Evolutionary conservation across 2,113 vertebrate genomes (phyloP).

Genomic region (Neotoma lepida): DNA sequence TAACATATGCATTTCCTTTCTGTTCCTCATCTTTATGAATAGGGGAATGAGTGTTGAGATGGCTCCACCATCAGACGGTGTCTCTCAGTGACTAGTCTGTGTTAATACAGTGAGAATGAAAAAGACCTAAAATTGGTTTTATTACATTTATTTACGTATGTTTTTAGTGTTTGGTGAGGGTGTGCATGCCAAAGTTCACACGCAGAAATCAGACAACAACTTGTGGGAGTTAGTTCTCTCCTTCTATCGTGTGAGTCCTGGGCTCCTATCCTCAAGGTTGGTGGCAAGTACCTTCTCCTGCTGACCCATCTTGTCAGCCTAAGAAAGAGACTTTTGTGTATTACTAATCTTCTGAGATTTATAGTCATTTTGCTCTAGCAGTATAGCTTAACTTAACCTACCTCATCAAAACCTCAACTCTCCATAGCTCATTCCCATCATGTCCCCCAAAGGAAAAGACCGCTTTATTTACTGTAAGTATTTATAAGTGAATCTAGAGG

Average conservation of each 20-base stretch:
- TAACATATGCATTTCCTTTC: background rate
- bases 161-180: background rate
- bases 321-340: background rate
- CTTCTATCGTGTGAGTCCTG: background rate
- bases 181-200: background rate
- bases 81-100: background rate
- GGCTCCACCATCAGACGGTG: background rate
- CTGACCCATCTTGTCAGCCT: background rate
- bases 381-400: background rate
- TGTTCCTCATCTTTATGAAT: background rate
- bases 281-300: background rate
- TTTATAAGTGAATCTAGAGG: conserved; percentile 7
- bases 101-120: background rate
- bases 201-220: background rate
- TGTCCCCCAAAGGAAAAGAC: background rate
- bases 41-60: background rate
- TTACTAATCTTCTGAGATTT: background rate
- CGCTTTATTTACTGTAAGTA: background rate
- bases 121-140: background rate
- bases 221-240: background rate
- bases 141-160: background rate
- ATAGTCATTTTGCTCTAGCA: background rate
- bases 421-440: background rate
- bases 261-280: background rate
- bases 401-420: background rate